Evolutionary conservation across 2,797 vertebrate species (phyloP).

Genomic region (Phyllotis vaccarum): DNA sequence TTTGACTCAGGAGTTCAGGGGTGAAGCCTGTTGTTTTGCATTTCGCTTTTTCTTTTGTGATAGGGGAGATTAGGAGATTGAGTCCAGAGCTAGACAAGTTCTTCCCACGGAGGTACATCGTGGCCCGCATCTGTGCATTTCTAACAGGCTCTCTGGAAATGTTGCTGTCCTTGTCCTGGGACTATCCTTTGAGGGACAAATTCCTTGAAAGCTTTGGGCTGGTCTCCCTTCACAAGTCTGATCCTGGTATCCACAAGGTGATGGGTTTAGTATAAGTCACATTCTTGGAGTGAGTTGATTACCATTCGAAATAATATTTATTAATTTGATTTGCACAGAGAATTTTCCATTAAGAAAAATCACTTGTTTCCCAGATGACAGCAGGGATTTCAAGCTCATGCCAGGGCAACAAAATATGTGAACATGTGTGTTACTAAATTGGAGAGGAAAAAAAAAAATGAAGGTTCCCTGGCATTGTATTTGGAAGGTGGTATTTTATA

Average conservation of each 20-base stretch:
- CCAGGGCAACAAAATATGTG: not conserved
- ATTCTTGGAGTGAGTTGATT: not conserved
- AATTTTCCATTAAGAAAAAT: conserved; percentile 39
- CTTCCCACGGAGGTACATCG: not conserved
- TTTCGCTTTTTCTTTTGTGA: not conserved
- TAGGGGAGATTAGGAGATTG: not conserved
- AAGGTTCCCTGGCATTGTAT: not conserved
- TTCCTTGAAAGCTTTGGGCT: not conserved
- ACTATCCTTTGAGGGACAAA: too few species aligned
- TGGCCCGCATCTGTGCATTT: not conserved
- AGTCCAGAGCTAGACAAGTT: not conserved
- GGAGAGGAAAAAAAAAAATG: not conserved
- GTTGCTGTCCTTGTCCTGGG: too few species aligned
- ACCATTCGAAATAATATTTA: not conserved
- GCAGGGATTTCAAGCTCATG: not conserved
- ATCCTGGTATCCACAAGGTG: not conserved
- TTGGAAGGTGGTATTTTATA: not conserved
- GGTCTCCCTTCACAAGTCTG: not conserved
- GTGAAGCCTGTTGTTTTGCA: too few species aligned
- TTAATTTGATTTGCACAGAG: not conserved
- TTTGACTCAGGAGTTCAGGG: not conserved
- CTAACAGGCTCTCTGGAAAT: not conserved
- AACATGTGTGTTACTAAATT: not conserved
- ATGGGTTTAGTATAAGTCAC: not conserved
- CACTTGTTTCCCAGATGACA: not conserved